Conservation (phyloP, 1,140 invertebrate genomes). For the Zophobas atratus region DNA sequence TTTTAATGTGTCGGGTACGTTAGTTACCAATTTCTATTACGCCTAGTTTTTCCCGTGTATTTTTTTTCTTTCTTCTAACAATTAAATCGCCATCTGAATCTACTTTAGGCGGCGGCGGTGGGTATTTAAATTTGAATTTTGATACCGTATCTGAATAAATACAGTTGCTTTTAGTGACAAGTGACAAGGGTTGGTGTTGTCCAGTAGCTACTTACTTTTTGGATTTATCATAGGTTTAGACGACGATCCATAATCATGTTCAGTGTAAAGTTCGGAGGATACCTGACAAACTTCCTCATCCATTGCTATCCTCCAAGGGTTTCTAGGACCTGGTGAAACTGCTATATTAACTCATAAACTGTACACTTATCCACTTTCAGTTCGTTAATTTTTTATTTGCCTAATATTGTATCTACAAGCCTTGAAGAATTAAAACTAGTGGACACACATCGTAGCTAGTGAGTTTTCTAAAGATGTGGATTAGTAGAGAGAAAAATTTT, state of each 20-base stretch:
- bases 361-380: too few species aligned
- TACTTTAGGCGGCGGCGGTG: constrained; percentile 58
- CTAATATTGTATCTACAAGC: too few species aligned
- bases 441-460: too few species aligned
- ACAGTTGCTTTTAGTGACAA: background rate
- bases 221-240: constrained; percentile 61
- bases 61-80: constrained; percentile 60
- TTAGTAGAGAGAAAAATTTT: too few species aligned
- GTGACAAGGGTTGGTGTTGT: constrained; percentile 45
- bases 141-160: constrained; percentile 70
- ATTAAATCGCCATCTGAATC: constrained; percentile 69
- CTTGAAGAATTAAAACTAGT: too few species aligned
- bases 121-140: constrained; percentile 73
- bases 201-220: constrained; percentile 65
- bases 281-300: constrained; percentile 65
- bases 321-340: background rate
- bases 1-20: background rate
- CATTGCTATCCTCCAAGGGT: constrained; percentile 43
- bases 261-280: constrained; percentile 75
- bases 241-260: constrained; percentile 68
- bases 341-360: background rate
- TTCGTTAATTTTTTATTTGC: too few species aligned
- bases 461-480: too few species aligned
- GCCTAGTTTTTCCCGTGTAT: constrained; percentile 41
- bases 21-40: constrained; percentile 61